Base-by-base conservation (phyloP, 2,113 vertebrate genomes). In the Elephantulus edwardii region DNA sequence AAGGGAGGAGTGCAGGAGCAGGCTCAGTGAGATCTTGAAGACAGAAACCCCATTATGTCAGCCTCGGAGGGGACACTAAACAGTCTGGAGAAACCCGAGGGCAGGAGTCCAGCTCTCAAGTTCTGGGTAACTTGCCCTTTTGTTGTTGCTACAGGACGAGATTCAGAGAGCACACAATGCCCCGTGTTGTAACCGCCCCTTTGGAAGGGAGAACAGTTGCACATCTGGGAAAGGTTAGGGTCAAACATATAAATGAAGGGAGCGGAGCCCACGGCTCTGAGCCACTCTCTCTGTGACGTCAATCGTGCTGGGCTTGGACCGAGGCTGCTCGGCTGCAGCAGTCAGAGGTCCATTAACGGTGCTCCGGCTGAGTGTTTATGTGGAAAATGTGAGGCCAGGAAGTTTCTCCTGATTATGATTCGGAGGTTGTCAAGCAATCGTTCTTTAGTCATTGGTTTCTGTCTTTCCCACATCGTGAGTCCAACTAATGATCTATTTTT, bases 151-250 rank as follows among this genome's bases (percentile, higher is more conserved):
- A 48, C 85, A 76, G 83, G 83, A 80, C 93, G 74, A 83, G 88
- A 92, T 83, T 94, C 90, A 8, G 24, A 94, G 89, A 94, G 91
- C 93, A 95, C 97, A 95, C 93, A 86, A 88, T 92, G 81, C 82
- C 83, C 93, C 91, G 94, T 30, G 66, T 91, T 95, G 66, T 92
- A 95, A 96, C 56, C 93, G 92, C 90, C 94, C 72, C 89, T 96
- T 94, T 98, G 96, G 0, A 33, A 94, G 83, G 38, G 90, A 95
- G 93, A 94, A 84, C 95, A 71, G 89, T 42, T 76, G 95, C 97
- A 98, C 98, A 98, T 98, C 98, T 98, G 98, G 97, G 92, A 96
- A 95, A 97, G 97, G 97, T 98, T 97, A 97, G 97, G 97, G 97
- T 98, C 97, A 97, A 96, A 97, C 91, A 42, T 96, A 97, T 97